Evolutionary conservation across 2,113 vertebrate species (phyloP).

Genomic region (Amphiprion percula): DNA sequence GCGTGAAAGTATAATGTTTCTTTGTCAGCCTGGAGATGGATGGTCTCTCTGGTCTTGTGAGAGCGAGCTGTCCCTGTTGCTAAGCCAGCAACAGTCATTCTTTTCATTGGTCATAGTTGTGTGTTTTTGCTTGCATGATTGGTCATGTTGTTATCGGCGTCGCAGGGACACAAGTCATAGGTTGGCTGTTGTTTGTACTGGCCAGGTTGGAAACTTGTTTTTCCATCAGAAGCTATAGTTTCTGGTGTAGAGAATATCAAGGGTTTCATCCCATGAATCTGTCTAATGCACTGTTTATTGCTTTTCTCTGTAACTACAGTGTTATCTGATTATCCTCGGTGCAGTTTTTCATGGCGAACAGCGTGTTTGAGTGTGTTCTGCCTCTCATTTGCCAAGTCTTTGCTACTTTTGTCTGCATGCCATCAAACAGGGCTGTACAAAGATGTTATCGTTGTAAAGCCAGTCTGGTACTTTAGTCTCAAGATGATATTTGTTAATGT

Average conservation of each 20-base stretch:
- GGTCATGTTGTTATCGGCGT: conserved; percentile 14
- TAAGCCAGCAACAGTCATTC: conserved; percentile 33
- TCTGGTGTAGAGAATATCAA: conserved; percentile 17
- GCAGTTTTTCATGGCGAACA: conserved; percentile 55
- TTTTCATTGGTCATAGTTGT: conserved; percentile 29
- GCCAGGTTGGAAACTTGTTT: neutral
- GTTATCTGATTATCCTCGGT: conserved; percentile 65
- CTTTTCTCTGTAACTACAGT: conserved; percentile 71
- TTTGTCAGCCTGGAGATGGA: conserved; percentile 30
- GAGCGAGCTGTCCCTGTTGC: conserved; percentile 45
- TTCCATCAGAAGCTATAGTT: neutral
- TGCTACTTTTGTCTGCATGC: neutral
- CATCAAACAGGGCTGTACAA: conserved; percentile 8
- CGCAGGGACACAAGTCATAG: conserved; percentile 8
- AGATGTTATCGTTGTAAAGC: conserved; percentile 20
- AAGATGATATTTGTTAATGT: neutral
- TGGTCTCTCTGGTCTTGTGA: conserved; percentile 29
- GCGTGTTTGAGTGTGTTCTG: conserved; percentile 36
- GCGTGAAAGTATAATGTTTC: conserved; percentile 27
- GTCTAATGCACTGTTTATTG: conserved; percentile 75
- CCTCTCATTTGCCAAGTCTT: conserved; percentile 42
- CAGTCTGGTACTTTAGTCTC: conserved; percentile 2
- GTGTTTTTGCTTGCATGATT: conserved; percentile 25
- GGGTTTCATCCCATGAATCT: conserved; percentile 59
- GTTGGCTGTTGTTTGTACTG: neutral